These are phyloP conservation scores for Drosophila quinaria DNA, from an alignment of 2,888 invertebrate genomes.

Conservation along the genomic window DNA sequence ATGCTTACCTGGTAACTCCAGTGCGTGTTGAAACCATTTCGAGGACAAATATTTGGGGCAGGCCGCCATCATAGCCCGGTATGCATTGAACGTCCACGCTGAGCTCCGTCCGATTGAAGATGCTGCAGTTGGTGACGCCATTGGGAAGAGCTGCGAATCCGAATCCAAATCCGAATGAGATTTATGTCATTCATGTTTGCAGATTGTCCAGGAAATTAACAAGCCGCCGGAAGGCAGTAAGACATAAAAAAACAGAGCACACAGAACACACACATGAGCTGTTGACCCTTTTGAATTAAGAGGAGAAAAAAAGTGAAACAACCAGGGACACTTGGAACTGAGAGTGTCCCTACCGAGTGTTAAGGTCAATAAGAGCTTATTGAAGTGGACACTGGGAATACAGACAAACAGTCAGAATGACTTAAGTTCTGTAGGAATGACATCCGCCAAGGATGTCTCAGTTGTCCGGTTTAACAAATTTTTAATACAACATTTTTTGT, in stretches of 20 bases:
- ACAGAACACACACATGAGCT: slow-evolving; percentile 19
- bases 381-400: background rate
- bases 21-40: slow-evolving; percentile 89
- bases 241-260: slow-evolving; percentile 8
- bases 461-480: no score
- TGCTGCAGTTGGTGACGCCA: slow-evolving; percentile 93
- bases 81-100: slow-evolving; percentile 93
- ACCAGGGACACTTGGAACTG: background rate
- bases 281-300: slow-evolving; percentile 7
- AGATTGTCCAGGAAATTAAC: slow-evolving; percentile 65
- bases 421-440: background rate
- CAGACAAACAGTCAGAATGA: background rate
- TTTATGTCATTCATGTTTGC: slow-evolving; percentile 43
- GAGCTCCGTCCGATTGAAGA: slow-evolving; percentile 94
- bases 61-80: slow-evolving; percentile 94
- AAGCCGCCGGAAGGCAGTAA: slow-evolving; percentile 28
- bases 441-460: no score
- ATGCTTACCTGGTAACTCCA: slow-evolving; percentile 85
- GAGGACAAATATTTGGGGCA: slow-evolving; percentile 94
- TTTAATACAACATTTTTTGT: no score
- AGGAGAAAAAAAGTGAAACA: background rate
- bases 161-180: slow-evolving; percentile 20
- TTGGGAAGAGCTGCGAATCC: slow-evolving; percentile 91
- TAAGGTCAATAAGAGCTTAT: background rate
- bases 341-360: background rate